phyloP scores from a whole-genome alignment of 2,888 invertebrate species.

The Elegia similella region DNA sequence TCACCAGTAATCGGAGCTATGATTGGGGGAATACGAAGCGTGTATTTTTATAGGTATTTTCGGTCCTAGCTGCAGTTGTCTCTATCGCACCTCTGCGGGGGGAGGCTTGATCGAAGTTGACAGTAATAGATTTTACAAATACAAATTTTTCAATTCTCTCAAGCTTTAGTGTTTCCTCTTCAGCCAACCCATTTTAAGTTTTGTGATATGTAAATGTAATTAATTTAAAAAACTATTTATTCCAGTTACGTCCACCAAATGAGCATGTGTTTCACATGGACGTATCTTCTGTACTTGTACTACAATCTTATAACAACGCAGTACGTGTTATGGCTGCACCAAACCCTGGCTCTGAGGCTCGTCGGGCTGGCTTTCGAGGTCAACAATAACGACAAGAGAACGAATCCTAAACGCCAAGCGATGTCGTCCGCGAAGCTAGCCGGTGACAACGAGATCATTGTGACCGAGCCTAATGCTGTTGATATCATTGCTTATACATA shows the following conservation, averaged over 20 bases:
- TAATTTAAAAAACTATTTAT: slow-evolving; percentile 32
- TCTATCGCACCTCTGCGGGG: too few relatives aligned
- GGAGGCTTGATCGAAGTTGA: too few relatives aligned
- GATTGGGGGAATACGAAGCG: too few relatives aligned
- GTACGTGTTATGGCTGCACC: slow-evolving; percentile 89
- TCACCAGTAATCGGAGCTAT: too few relatives aligned
- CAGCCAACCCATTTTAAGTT: too few relatives aligned
- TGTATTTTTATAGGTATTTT: too few relatives aligned
- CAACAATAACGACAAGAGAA: slow-evolving; percentile 40
- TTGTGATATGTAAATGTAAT: too few relatives aligned
- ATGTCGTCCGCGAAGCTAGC: slow-evolving; percentile 25
- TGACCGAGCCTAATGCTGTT: slow-evolving; percentile 65
- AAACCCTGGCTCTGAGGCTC: slow-evolving; percentile 90
- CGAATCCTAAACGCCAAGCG: slow-evolving; percentile 39
- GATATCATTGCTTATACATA: slow-evolving; percentile 90
- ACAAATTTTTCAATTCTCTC: too few relatives aligned
- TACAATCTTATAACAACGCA: slow-evolving; percentile 84
- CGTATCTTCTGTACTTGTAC: slow-evolving; percentile 88
- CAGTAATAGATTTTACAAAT: too few relatives aligned
- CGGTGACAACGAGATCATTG: slow-evolving; percentile 39
- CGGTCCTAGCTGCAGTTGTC: too few relatives aligned
- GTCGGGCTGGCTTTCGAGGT: slow-evolving; percentile 93
- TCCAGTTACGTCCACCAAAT: slow-evolving; percentile 86
- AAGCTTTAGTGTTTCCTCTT: too few relatives aligned
- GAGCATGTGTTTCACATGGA: slow-evolving; percentile 88